Conservation (phyloP, 2,888 invertebrate genomes). For the Caenorhabditis wallacei region DNA sequence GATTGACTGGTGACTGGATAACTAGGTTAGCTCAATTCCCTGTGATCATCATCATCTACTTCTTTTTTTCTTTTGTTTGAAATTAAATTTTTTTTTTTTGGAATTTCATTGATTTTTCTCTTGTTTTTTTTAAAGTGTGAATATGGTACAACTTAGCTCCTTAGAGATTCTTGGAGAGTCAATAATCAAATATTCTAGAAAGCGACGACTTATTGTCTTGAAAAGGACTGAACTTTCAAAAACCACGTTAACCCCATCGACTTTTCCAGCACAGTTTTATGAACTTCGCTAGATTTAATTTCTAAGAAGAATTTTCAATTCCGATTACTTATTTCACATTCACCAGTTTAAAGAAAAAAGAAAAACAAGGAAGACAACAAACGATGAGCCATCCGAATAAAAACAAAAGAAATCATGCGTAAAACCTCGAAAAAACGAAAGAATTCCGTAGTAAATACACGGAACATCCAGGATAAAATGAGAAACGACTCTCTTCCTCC, state of each 20-base stretch:
- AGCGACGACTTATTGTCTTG: background rate
- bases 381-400: constrained; percentile 11
- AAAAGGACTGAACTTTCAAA: background rate
- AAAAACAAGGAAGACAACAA: background rate
- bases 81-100: too few species aligned
- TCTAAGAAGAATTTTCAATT: too few species aligned
- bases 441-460: constrained; percentile 19
- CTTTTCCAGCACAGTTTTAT: too few species aligned
- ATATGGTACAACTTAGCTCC: too few species aligned
- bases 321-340: too few species aligned
- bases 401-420: constrained; percentile 52
- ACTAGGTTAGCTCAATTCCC: constrained; percentile 58
- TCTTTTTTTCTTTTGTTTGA: background rate
- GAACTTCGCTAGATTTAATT: too few species aligned
- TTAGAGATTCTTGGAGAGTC: background rate
- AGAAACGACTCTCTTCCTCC: background rate
- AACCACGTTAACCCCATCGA: too few species aligned
- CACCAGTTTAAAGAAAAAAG: too few species aligned
- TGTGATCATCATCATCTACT: constrained; percentile 40
- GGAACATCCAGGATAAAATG: constrained; percentile 11
- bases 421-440: constrained; percentile 31
- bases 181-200: constrained; percentile 4
- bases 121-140: too few species aligned
- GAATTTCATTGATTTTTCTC: background rate
- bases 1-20: constrained; percentile 64